Conservation (phyloP, 2,888 invertebrate genomes). For the Diogma glabrata region DNA sequence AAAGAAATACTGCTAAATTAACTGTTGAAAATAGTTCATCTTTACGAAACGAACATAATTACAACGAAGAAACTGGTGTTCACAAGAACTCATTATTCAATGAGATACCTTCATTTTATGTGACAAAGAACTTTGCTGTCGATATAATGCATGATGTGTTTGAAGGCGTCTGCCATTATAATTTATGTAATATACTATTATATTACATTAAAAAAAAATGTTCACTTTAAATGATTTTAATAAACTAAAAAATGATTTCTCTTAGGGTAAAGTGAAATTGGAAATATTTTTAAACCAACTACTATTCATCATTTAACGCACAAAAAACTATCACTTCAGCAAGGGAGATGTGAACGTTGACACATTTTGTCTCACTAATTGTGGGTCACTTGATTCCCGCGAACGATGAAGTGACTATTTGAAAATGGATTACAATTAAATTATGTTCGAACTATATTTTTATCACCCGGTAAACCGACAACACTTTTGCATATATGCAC, state of each 20-base stretch:
- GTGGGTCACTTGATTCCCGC: slow-evolving; percentile 16
- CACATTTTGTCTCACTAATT: slow-evolving; percentile 17
- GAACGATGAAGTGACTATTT: slow-evolving; percentile 15
- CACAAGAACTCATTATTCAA: slow-evolving; percentile 13
- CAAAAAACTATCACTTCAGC: slow-evolving; percentile 16
- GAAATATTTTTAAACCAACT: slow-evolving; percentile 7
- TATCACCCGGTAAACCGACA: no score
- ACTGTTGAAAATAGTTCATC: slow-evolving; percentile 11
- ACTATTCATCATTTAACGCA: slow-evolving; percentile 9
- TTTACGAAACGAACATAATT: slow-evolving; percentile 14
- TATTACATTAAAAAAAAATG: neutral
- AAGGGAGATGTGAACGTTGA: slow-evolving; percentile 18
- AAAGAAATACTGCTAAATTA: slow-evolving; percentile 2
- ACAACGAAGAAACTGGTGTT: slow-evolving; percentile 13
- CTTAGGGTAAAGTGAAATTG: neutral
- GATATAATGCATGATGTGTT: slow-evolving; percentile 18
- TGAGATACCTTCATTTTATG: slow-evolving; percentile 13
- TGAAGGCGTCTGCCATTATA: no score
- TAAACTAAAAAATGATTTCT: neutral
- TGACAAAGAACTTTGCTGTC: slow-evolving; percentile 15
- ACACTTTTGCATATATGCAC: no score
- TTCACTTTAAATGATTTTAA: slow-evolving; percentile 3
- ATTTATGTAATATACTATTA: slow-evolving; percentile 14
- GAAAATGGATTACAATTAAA: no score
- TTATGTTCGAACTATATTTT: no score